These are phyloP conservation scores for Aphelocoma coerulescens DNA, from an alignment of 2,113 vertebrate species.

Conservation along the genomic window DNA sequence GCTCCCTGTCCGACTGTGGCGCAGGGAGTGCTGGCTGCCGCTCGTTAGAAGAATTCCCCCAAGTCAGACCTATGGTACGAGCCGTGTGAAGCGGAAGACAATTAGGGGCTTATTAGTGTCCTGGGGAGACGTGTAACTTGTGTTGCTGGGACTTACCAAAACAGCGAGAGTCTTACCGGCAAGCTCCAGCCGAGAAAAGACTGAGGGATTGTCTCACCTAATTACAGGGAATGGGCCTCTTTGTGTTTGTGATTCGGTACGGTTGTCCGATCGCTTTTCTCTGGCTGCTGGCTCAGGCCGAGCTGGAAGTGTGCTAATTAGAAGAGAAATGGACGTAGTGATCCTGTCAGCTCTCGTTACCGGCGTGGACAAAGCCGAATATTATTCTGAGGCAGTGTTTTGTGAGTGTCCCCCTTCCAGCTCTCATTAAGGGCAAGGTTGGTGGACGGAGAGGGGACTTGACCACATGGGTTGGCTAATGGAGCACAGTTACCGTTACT, in stretches of 20 bases:
- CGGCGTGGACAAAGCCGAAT: slow-evolving; percentile 88
- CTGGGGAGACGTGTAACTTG: slow-evolving; percentile 85
- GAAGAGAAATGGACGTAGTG: slow-evolving; percentile 95
- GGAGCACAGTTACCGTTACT: slow-evolving; percentile 68
- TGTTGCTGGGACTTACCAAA: slow-evolving; percentile 82
- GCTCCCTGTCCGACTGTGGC: slow-evolving; percentile 15
- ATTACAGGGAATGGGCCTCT: slow-evolving; percentile 88
- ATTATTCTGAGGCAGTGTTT: slow-evolving; percentile 98
- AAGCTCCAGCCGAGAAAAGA: slow-evolving; percentile 94
- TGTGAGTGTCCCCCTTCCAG: slow-evolving; percentile 86
- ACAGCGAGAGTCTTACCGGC: slow-evolving; percentile 83
- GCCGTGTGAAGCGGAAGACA: slow-evolving; percentile 87
- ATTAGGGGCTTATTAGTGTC: slow-evolving; percentile 92
- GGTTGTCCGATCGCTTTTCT: slow-evolving; percentile 94
- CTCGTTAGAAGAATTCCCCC: slow-evolving; percentile 65
- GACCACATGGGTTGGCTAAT: slow-evolving; percentile 72
- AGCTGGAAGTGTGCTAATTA: slow-evolving; percentile 98
- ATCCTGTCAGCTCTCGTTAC: slow-evolving; percentile 96
- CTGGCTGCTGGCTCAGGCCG: slow-evolving; percentile 81
- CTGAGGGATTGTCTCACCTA: slow-evolving; percentile 93
- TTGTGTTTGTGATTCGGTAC: slow-evolving; percentile 92
- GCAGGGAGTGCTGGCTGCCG: slow-evolving; percentile 30
- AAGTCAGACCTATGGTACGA: slow-evolving; percentile 67
- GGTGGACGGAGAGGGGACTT: slow-evolving; percentile 63
- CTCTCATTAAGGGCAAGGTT: slow-evolving; percentile 89